These are phyloP conservation scores for Entomyzon cyanotis DNA, from an alignment of 2,113 vertebrate species.

Conservation along the genomic window DNA sequence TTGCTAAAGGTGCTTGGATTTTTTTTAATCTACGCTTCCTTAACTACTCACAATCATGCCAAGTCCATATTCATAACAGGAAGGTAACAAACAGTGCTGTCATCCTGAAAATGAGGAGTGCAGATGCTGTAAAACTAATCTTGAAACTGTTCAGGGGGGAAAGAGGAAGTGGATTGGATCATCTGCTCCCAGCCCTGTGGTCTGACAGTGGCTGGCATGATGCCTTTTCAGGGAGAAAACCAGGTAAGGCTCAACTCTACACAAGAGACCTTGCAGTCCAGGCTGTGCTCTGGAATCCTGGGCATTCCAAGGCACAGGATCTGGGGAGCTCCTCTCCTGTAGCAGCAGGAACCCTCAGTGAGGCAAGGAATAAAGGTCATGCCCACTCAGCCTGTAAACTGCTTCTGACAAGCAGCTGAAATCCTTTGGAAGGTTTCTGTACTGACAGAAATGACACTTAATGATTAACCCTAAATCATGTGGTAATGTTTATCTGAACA, in stretches of 20 bases:
- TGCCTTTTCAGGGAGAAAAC: neutral
- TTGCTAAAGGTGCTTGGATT: fast-evolving
- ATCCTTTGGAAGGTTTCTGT: neutral
- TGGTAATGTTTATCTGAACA: neutral
- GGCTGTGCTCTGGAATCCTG: neutral
- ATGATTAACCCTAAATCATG: neutral
- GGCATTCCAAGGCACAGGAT: fast-evolving
- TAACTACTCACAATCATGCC: neutral
- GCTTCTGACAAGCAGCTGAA: neutral
- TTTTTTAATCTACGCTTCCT: neutral
- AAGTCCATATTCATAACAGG: constrained; percentile 14
- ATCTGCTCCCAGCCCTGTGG: neutral
- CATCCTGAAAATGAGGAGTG: neutral
- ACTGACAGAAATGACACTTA: neutral
- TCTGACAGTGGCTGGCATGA: neutral
- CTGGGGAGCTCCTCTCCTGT: neutral
- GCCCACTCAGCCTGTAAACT: neutral
- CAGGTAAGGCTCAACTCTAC: neutral
- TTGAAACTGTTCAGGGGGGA: neutral
- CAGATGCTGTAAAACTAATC: neutral
- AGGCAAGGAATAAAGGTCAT: neutral
- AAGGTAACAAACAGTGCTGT: neutral
- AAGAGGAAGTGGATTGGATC: neutral
- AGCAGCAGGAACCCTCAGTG: neutral
- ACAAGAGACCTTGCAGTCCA: neutral